Evolutionary conservation across 2,888 invertebrate species (phyloP), one percentile per base, ranked within the genome.

Genomic region (Amphipyra berbera): DNA sequence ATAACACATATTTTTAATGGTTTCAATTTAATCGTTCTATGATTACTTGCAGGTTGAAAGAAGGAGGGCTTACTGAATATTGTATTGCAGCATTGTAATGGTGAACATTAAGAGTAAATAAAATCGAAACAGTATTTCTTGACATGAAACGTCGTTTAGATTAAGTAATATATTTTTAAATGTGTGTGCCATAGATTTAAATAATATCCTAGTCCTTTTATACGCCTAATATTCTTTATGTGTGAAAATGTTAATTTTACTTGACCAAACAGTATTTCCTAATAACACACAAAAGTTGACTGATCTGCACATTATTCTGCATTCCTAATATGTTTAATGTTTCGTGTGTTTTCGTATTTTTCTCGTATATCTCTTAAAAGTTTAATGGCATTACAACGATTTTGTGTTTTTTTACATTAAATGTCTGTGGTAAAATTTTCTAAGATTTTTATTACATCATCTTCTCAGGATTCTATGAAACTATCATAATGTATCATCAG

Each of bases 111-210:
- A 13, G n/a, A 52, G 38, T 38, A 40, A 59, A 59, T 35, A 47
- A 0, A 37, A 54, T 35, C 33, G 21, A 53, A 57, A 10, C 68
- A 73, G 49, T 68, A 68, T 73, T 50, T 6, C 4, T 6, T 38
- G 41, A 12, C 14, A 41, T 33, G 40, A 45, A 30, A 27, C 6
- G 14, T 49, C 9, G 2, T 14, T 35, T 41, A 61, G 9, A 21
- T 48, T 14, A 8, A 9, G 1, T 49, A 21, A 40, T 37, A 33
- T 44, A 54, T 49, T 65, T 58, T 15, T 52, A 60, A 73, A 64
- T 73, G 65, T 68, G 79, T 79, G 78, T 78, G 79, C 79, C 74
- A 74, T 79, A 74, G 72, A 68, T 55, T 27, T 47, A 40, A 58
- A 49, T 42, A 4, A 50, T 42, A 65, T 37, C 13, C 15, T 56